Conservation (phyloP, 2,113 vertebrate genomes). For the Origma solitaria region DNA sequence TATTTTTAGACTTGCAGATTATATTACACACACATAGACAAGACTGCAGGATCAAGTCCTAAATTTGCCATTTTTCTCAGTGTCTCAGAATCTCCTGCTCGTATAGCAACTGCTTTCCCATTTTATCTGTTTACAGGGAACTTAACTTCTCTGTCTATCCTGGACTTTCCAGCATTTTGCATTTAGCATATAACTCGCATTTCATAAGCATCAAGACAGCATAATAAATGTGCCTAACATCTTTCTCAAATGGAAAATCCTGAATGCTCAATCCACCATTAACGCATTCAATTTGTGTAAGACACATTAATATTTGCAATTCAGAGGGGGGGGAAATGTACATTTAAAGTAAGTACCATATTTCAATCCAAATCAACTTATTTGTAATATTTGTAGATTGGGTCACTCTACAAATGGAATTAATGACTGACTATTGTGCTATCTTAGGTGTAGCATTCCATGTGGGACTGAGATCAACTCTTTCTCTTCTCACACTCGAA, state of each 20-base stretch:
- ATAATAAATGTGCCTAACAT: not conserved
- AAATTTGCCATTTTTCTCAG: not conserved
- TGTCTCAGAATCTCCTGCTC: not conserved
- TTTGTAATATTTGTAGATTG: not conserved
- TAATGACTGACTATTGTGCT: not conserved
- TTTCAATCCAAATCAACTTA: not conserved
- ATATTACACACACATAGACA: not conserved
- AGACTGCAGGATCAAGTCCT: not conserved
- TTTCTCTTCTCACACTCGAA: not conserved
- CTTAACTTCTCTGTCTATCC: not conserved
- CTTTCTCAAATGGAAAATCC: not conserved
- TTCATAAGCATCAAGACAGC: not conserved
- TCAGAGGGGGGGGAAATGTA: not conserved
- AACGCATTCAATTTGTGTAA: not conserved
- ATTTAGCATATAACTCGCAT: not conserved
- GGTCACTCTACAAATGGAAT: not conserved
- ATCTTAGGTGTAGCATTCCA: not conserved
- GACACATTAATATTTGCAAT: not conserved
- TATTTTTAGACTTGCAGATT: not conserved
- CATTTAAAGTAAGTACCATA: not conserved
- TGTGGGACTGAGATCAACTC: not conserved
- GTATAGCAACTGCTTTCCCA: not conserved
- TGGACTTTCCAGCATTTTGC: not conserved
- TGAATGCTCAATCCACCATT: not conserved
- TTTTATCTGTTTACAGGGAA: not conserved